Percentiles rank a stretch among this genome's conserved stretches.
Evolutionary conservation across 1,140 invertebrate genomes (phyloP).

Genomic region (Zaprionus gabonicus): DNA sequence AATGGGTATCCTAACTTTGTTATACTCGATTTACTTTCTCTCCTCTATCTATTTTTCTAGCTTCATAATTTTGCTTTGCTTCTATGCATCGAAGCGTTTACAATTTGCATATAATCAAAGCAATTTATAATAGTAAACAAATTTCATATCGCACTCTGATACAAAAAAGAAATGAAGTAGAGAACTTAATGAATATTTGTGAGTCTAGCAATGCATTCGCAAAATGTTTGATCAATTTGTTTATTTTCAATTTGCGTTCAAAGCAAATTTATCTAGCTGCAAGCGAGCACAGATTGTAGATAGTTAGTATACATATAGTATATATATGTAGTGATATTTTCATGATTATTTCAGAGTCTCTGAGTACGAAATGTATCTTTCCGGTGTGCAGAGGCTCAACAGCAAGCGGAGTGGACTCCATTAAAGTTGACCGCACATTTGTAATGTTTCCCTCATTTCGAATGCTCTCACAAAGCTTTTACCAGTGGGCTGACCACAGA

Average conservation of each 20-base stretch:
- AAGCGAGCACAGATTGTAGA: slow-evolving; percentile 31
- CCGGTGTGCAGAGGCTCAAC: not conserved
- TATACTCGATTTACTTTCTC: no score
- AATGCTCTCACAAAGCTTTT: slow-evolving; percentile 20
- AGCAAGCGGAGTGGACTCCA: slow-evolving; percentile 24
- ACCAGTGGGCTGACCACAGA: slow-evolving; percentile 3
- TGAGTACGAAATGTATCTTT: not conserved
- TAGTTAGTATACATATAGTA: slow-evolving; percentile 3
- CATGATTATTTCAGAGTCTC: not conserved
- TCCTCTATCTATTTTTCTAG: not conserved
- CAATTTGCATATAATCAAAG: slow-evolving; percentile 56
- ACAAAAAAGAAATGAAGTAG: slow-evolving; percentile 24
- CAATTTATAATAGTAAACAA: slow-evolving; percentile 53
- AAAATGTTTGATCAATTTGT: slow-evolving; percentile 57
- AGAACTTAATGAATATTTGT: slow-evolving; percentile 8
- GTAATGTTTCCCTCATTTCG: slow-evolving; percentile 56
- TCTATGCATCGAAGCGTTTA: slow-evolving; percentile 26
- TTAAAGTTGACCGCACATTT: slow-evolving; percentile 55
- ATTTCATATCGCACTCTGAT: slow-evolving; percentile 56
- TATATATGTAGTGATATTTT: not conserved
- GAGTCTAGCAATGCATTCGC: slow-evolving; percentile 34
- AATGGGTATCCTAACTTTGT: not conserved
- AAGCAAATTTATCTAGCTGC: slow-evolving; percentile 52
- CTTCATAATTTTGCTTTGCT: slow-evolving; percentile 6
- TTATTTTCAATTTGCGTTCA: slow-evolving; percentile 69